Percentiles rank a stretch among this genome's conserved stretches.
phyloP scores from a whole-genome alignment of 2,797 vertebrate species.

The Rousettus madagascariensis region DNA sequence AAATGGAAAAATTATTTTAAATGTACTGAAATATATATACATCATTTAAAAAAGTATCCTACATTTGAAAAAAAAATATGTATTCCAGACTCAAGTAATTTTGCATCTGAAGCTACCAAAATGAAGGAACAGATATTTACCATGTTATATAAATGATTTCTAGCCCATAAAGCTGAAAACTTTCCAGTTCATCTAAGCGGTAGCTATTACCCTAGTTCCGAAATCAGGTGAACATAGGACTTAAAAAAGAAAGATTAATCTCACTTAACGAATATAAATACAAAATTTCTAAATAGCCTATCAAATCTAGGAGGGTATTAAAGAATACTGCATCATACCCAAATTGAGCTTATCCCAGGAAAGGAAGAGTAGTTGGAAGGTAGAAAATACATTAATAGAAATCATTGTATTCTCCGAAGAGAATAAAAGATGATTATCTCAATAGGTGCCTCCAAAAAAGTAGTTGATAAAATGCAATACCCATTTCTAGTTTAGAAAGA shows the following conservation, averaged over 20 bases:
- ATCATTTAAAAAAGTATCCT: no score
- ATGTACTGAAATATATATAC: not conserved
- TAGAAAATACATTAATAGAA: slow-evolving; percentile 22
- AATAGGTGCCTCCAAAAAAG: not conserved
- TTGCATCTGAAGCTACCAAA: slow-evolving; percentile 5
- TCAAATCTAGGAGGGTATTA: not conserved
- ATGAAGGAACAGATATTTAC: slow-evolving; percentile 17
- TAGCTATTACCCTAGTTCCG: not conserved
- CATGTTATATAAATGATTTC: not conserved
- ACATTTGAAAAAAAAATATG: no score
- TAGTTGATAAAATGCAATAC: not conserved
- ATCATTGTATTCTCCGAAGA: slow-evolving; percentile 24
- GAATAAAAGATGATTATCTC: not conserved
- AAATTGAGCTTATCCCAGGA: not conserved
- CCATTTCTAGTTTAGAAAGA: not conserved
- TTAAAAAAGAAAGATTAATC: not conserved
- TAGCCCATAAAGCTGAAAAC: not conserved
- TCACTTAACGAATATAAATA: not conserved
- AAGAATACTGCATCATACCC: not conserved
- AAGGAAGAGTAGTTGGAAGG: not conserved
- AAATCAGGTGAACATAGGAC: not conserved
- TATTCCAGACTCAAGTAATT: not conserved
- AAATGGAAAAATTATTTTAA: slow-evolving; percentile 15
- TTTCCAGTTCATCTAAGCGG: not conserved
- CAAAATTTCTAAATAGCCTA: slow-evolving; percentile 28